A percentile compares a stretch with the other conserved stretches of the same genome.
Evolutionary conservation across 2,797 vertebrate species (phyloP).

Genomic region (Pygocentrus nattereri): DNA sequence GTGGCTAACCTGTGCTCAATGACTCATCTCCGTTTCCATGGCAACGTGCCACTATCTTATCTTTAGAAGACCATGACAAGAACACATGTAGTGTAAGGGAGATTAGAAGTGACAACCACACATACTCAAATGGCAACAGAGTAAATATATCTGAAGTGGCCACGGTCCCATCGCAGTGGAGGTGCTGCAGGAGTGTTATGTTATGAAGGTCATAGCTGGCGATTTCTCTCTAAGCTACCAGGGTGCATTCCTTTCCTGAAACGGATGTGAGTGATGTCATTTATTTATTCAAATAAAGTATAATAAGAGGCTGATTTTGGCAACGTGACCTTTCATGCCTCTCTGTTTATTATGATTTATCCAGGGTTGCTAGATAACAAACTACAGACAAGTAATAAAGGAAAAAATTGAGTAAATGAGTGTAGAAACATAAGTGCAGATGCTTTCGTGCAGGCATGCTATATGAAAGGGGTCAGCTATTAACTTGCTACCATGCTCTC

Average conservation of each 20-base stretch:
- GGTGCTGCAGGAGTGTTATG: conserved; percentile 14
- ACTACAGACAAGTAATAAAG: not conserved
- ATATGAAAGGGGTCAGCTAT: too few relatives aligned
- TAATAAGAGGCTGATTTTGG: not conserved
- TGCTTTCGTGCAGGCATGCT: too few relatives aligned
- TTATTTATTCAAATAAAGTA: not conserved
- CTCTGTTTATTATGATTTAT: not conserved
- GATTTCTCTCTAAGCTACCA: not conserved
- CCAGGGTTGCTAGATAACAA: not conserved
- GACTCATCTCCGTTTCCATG: conserved; percentile 21
- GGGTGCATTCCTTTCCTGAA: not conserved
- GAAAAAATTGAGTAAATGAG: not conserved
- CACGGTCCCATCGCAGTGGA: conserved; percentile 9
- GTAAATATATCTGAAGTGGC: conserved; percentile 28
- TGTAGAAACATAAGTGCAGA: too few relatives aligned
- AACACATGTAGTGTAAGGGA: conserved; percentile 23
- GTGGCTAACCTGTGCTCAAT: conserved; percentile 13
- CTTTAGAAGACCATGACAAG: conserved; percentile 34
- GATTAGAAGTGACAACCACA: conserved; percentile 32
- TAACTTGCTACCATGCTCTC: too few relatives aligned
- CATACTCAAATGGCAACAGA: conserved; percentile 10
- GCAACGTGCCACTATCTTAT: conserved; percentile 36
- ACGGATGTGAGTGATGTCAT: not conserved
- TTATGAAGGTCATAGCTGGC: conserved; percentile 18
- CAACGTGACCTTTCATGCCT: not conserved